Base-by-base conservation (phyloP, 2,113 vertebrate genomes). In the Bos indicus region DNA sequence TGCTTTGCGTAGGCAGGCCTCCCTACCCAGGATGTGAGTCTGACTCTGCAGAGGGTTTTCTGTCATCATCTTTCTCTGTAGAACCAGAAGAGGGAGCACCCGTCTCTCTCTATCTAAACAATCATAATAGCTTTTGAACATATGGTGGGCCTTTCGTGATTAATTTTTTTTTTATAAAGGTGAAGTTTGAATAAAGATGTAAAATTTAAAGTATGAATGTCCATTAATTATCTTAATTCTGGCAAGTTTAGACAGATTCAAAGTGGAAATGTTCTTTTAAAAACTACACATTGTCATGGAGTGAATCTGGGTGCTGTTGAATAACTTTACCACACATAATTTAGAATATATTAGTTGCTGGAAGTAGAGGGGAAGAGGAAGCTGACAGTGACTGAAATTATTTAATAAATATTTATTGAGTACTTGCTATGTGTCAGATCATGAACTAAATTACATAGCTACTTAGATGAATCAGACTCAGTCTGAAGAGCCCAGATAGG, bases 51-150 rank as follows among this genome's bases (percentile, higher is more conserved):
- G 43, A 92, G 43, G 36, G 17, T 82, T 98, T 93, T 85, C 33
- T 16, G 10, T 64, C 89, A n/a, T 57, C 40, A n/a, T 94, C 60
- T 62, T 95, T 93, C 60, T 91, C 71, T n/a, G 21, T 25, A 88
- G 48, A 95, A 90, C 98, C 97, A 98, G 98, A 77, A 98, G 98
- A 97, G 97, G 98, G 97, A 95, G 97, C 90, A 97, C 92, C 6
- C 7, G 52, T 78, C 93, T 97, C 96, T 98, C 28, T 59, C 77
- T 96, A 95, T 46, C 36, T 60, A 95, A 97, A 84, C 60, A 93
- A 85, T 91, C 43, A 33, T 67, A 26, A 59, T 82, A 80, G 7
- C 26, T 97, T 97, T 97, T 88, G 84, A 82, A 92, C 64, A 86
- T 71, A 93, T 57, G 62, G 60, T 96, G 17, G 60, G 52, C 19